A percentile compares a stretch with the other conserved stretches of the same genome.
Conservation (phyloP, 2,888 invertebrate genomes). For the Cerceris ruficornis region DNA sequence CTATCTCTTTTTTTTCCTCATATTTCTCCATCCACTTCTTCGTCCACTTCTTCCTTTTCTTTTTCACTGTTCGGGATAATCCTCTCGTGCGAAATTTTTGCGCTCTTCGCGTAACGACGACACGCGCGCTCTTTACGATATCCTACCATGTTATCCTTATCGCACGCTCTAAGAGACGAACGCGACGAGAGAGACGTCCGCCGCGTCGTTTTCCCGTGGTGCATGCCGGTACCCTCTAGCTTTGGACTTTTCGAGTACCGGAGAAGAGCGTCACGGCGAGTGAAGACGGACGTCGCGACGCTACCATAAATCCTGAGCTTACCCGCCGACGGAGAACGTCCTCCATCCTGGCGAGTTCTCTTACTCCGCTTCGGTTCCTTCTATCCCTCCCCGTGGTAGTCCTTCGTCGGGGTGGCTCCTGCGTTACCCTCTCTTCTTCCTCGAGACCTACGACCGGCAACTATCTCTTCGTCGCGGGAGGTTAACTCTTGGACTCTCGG, state of each 20-base stretch:
- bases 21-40: too few relatives aligned
- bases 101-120: neutral
- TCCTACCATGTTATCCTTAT: conserved; percentile 41
- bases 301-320: conserved; percentile 80
- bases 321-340: conserved; percentile 78
- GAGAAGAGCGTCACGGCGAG: conserved; percentile 81
- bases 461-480: conserved; percentile 71
- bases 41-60: neutral
- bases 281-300: conserved; percentile 82
- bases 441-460: conserved; percentile 58
- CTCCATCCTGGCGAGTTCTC: conserved; percentile 65
- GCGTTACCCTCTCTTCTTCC: conserved; percentile 59
- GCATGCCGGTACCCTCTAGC: conserved; percentile 59
- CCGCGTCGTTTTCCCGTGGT: conserved; percentile 49
- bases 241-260: conserved; percentile 70
- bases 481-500: conserved; percentile 76
- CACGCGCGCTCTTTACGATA: conserved; percentile 31
- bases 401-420: conserved; percentile 44
- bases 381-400: conserved; percentile 31
- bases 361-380: conserved; percentile 28
- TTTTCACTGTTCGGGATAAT: neutral
- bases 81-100: neutral
- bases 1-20: too few relatives aligned
- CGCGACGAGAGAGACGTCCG: conserved; percentile 45
- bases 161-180: conserved; percentile 36